Percentiles rank a stretch among this genome's conserved stretches.
phyloP scores from a whole-genome alignment of 2,888 invertebrate genomes.

The Arge pagana region DNA sequence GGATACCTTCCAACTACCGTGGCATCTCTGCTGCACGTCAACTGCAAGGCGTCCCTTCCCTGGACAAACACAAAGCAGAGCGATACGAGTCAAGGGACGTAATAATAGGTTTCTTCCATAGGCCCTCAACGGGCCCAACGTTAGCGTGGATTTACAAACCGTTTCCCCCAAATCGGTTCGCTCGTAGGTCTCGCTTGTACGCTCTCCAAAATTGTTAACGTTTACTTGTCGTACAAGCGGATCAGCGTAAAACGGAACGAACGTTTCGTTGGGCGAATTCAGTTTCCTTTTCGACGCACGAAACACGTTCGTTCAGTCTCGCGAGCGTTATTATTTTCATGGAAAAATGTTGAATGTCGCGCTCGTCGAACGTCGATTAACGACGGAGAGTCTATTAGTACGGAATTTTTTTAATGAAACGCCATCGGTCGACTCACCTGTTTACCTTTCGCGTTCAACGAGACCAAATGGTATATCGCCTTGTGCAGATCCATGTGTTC shows the following conservation, averaged over 20 bases:
- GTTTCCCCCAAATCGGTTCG: background rate
- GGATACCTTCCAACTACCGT: slow-evolving; percentile 71
- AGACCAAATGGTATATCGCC: slow-evolving; percentile 78
- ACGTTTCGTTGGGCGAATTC: too few species aligned
- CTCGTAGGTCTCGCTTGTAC: background rate
- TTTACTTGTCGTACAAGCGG: background rate
- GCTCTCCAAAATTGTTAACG: background rate
- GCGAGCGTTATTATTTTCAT: background rate
- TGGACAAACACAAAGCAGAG: too few species aligned
- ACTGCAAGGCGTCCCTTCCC: slow-evolving; percentile 76
- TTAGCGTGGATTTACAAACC: background rate
- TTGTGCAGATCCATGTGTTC: slow-evolving; percentile 68
- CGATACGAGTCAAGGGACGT: background rate
- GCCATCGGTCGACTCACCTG: slow-evolving; percentile 35
- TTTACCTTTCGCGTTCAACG: slow-evolving; percentile 67
- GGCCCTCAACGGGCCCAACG: background rate
- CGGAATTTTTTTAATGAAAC: background rate
- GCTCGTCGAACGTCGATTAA: background rate
- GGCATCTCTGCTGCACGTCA: slow-evolving; percentile 82
- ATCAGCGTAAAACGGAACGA: slow-evolving; percentile 24
- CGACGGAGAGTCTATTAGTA: background rate
- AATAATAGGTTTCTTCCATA: too few species aligned
- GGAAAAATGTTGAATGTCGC: too few species aligned
- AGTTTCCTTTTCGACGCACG: too few species aligned
- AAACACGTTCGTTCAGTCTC: slow-evolving; percentile 11